Evolutionary conservation across 2,888 invertebrate species (phyloP).

Genomic region (Ariolimax columbianus): DNA sequence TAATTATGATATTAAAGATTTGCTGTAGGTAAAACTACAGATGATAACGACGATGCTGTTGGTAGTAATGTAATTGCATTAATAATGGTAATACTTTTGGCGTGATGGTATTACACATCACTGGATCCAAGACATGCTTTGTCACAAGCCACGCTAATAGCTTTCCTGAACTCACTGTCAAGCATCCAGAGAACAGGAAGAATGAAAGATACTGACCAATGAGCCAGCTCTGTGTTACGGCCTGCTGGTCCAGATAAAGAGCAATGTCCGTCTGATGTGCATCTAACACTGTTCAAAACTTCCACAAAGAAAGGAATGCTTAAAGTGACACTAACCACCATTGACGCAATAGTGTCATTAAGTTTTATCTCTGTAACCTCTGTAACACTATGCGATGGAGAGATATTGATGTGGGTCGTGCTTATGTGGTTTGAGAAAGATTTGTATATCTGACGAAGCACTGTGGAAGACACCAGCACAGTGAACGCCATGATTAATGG

Average conservation of each 20-base stretch:
- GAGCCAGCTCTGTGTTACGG: neutral
- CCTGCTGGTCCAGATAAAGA: neutral
- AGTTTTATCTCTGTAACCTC: conserved; percentile 3
- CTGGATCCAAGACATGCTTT: neutral
- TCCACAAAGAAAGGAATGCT: conserved; percentile 9
- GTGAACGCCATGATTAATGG: neutral
- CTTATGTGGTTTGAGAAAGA: neutral
- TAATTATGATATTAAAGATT: no score
- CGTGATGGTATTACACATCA: neutral
- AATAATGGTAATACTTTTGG: no score
- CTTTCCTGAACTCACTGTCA: conserved; percentile 15
- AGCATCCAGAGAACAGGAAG: conserved; percentile 9
- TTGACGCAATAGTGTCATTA: neutral
- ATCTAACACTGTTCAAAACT: neutral
- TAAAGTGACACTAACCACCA: neutral
- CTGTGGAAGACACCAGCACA: neutral
- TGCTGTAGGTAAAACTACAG: no score
- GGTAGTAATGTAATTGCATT: no score
- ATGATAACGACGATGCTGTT: no score
- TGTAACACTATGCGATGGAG: neutral
- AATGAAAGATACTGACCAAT: conserved; percentile 17
- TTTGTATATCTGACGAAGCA: neutral
- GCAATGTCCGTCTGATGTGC: neutral
- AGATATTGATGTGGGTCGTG: neutral
- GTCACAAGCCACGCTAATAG: neutral